phyloP scores from a whole-genome alignment of 2,113 vertebrate species.

The Myanophis thanlyinensis region DNA sequence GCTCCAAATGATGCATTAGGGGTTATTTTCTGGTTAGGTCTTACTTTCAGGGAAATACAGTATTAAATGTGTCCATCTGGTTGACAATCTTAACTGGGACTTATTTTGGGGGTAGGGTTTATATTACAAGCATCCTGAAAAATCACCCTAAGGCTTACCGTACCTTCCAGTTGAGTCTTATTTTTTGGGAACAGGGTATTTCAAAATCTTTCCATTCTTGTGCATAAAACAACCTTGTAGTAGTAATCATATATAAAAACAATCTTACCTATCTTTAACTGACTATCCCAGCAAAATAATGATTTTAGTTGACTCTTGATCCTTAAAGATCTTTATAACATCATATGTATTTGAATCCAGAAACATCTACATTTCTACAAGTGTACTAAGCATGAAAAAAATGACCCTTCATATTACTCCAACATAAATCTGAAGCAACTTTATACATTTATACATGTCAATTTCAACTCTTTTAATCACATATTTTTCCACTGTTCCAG shows the following conservation, averaged over 20 bases:
- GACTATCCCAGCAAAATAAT: background rate
- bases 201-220: background rate
- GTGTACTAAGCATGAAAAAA: background rate
- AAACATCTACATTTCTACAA: background rate
- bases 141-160: too few species aligned
- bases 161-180: too few species aligned
- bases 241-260: too few species aligned
- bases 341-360: background rate
- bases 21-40: too few species aligned
- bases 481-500: background rate
- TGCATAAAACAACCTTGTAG: background rate
- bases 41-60: too few species aligned
- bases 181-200: background rate
- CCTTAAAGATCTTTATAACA: background rate
- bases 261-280: too few species aligned
- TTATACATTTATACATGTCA: background rate
- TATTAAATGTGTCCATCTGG: too few species aligned
- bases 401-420: background rate
- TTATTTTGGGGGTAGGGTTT: too few species aligned
- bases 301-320: background rate
- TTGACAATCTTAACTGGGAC: too few species aligned
- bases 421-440: background rate
- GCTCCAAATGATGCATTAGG: too few species aligned
- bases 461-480: background rate
- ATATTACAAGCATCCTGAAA: too few species aligned